Conservation (phyloP, 2,113 vertebrate genomes). For the Festucalex cinctus region DNA sequence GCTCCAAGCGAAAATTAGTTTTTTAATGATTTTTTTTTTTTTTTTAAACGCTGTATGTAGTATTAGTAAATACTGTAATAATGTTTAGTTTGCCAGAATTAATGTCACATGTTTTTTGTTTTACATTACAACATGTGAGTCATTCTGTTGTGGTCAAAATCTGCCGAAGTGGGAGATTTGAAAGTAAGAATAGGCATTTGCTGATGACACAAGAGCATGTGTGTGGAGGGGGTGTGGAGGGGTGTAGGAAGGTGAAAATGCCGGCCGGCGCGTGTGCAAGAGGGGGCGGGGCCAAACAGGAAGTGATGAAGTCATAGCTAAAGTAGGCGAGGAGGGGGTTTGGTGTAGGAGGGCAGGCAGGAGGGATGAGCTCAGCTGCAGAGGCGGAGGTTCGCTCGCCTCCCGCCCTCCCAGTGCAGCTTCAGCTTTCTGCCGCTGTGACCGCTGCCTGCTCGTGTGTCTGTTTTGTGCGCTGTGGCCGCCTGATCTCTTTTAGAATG, state of each 20-base stretch:
- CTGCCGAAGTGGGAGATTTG: slow-evolving; percentile 2
- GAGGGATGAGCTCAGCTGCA: slow-evolving; percentile 72
- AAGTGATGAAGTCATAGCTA: slow-evolving; percentile 71
- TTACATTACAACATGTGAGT: background rate
- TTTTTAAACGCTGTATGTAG: too few species aligned
- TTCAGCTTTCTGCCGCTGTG: slow-evolving; percentile 29
- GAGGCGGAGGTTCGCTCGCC: slow-evolving; percentile 47
- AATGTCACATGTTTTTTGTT: background rate
- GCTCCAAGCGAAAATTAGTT: too few species aligned
- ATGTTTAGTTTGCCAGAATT: background rate
- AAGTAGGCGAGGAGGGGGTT: slow-evolving; percentile 19
- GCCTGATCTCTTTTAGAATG: slow-evolving; percentile 56
- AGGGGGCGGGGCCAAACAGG: slow-evolving; percentile 56
- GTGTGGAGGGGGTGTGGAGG: background rate
- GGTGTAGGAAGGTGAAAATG: background rate
- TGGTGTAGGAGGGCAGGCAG: slow-evolving; percentile 46
- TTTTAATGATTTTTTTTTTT: too few species aligned
- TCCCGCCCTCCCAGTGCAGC: slow-evolving; percentile 18
- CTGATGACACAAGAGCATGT: slow-evolving; percentile 15
- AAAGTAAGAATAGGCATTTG: slow-evolving; percentile 19
- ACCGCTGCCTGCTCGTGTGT: slow-evolving; percentile 16
- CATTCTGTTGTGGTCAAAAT: slow-evolving; percentile 11
- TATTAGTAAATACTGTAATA: too few species aligned
- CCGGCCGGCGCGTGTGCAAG: slow-evolving; percentile 36
- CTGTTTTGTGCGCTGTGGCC: slow-evolving; percentile 55